phyloP scores from a whole-genome alignment of 2,888 invertebrate genomes.

The Prosapia bicincta region DNA sequence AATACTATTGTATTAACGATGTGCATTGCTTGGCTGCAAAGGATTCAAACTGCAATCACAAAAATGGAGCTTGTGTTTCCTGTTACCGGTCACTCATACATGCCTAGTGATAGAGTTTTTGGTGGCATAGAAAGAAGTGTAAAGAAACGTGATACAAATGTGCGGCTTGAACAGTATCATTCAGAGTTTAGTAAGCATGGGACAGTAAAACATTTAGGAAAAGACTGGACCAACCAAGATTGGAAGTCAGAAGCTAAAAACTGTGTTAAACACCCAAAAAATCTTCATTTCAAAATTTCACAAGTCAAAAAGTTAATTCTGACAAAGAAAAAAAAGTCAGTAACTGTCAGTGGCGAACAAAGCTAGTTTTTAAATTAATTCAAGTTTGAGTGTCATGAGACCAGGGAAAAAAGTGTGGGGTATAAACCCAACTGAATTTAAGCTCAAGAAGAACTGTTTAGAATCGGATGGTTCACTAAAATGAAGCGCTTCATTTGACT shows the following conservation, averaged over 20 bases:
- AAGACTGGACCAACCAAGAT: slow-evolving; percentile 16
- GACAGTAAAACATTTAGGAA: slow-evolving; percentile 12
- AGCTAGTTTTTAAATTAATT: slow-evolving; percentile 12
- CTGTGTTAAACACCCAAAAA: slow-evolving; percentile 14
- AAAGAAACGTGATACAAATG: slow-evolving; percentile 12
- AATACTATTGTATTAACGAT: background rate
- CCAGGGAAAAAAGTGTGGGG: background rate
- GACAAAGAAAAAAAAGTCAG: slow-evolving; percentile 16
- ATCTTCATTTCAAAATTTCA: slow-evolving; percentile 21
- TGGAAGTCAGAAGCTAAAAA: slow-evolving; percentile 18
- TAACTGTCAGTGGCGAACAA: slow-evolving; percentile 12
- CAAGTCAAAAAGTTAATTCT: slow-evolving; percentile 16
- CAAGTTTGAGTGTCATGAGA: slow-evolving; percentile 8
- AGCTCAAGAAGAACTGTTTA: too few species aligned
- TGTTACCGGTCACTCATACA: slow-evolving; percentile 9
- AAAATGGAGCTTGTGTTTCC: slow-evolving; percentile 13
- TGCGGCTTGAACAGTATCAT: background rate
- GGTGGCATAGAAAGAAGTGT: slow-evolving; percentile 10
- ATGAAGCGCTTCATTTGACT: too few species aligned
- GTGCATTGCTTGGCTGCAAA: background rate
- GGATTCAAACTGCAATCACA: slow-evolving; percentile 5
- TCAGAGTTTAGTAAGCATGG: slow-evolving; percentile 7
- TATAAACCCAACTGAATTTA: slow-evolving; percentile 13
- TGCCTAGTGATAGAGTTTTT: slow-evolving; percentile 10
- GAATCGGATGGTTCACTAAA: too few species aligned